Conservation (phyloP, 2,888 invertebrate species). For the Lagria hirta region DNA sequence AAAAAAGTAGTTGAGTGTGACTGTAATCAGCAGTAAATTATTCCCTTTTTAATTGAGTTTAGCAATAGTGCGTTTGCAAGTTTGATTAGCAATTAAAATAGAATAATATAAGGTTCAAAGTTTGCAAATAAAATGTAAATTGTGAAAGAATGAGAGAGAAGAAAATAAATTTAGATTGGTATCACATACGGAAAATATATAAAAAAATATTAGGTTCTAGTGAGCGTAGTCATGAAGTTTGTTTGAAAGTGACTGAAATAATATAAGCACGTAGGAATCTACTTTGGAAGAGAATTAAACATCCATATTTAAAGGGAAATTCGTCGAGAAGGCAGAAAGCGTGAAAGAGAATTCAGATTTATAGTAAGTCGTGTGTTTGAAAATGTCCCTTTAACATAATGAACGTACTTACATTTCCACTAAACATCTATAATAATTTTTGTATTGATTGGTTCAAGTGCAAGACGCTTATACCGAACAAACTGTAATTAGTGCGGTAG, state of each 20-base stretch:
- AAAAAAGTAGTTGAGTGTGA: slow-evolving; percentile 6
- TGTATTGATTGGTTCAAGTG: slow-evolving; percentile 35
- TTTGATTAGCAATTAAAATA: slow-evolving; percentile 22
- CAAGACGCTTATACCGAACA: slow-evolving; percentile 32
- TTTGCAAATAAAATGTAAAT: slow-evolving; percentile 8
- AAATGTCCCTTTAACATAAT: slow-evolving; percentile 29
- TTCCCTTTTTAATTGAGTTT: slow-evolving; percentile 23
- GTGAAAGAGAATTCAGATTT: slow-evolving; percentile 34
- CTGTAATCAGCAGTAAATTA: slow-evolving; percentile 13
- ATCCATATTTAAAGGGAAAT: slow-evolving; percentile 34
- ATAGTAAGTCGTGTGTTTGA: slow-evolving; percentile 29
- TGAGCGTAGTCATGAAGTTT: slow-evolving; percentile 26
- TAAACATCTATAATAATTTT: slow-evolving; percentile 26
- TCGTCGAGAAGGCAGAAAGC: slow-evolving; percentile 27
- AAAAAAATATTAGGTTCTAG: slow-evolving; percentile 19
- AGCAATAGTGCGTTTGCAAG: slow-evolving; percentile 14
- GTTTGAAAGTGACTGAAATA: slow-evolving; percentile 30
- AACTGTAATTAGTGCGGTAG: slow-evolving; percentile 41
- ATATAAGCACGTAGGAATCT: slow-evolving; percentile 32
- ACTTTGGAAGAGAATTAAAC: slow-evolving; percentile 34
- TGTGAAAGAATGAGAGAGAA: slow-evolving; percentile 1
- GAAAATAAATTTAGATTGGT: slow-evolving; percentile 12
- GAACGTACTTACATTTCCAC: too few relatives aligned
- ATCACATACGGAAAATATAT: slow-evolving; percentile 17
- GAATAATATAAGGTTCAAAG: slow-evolving; percentile 10